Base-by-base conservation (phyloP, 64 coral and sea anemone species). In the Platygyra sinensis region DNA sequence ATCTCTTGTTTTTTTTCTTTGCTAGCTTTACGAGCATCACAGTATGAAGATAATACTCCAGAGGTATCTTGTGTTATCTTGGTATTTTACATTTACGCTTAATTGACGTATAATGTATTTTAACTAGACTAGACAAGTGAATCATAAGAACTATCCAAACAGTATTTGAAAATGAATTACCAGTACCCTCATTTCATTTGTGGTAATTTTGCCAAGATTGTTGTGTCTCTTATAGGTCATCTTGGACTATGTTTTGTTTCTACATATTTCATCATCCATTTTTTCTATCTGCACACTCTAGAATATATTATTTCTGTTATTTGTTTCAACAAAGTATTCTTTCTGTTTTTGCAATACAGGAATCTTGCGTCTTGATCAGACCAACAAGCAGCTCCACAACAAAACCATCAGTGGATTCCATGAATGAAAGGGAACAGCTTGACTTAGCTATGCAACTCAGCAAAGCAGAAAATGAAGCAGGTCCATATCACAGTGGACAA, bases 11-110 rank as follows among this genome's bases (percentile, higher is more conserved):
- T 61, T 22, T 75, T 49, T 12, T 75, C 24, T 83, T 82, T 25
- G 19, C 83, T 83, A 79, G 89, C 89, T 19, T 83, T 90, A 67
- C 38, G 13, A 65, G 52, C 89, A 83, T 72, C 89, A 74, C 25
- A 90, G 57, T 90, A 71, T 90, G 52, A 75, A 80, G 77, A 54
- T 13, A 71, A 80, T 8, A 57, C 28, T 52, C 28, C 29, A 32
- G 32, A 71, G 65, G 65, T 69, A 27, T n/a, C 24, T 28, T n/a
- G 10, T 22, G 10, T 28, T 25, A 11, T n/a, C 22, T 14, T 57
- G 15, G 10, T 16, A 46, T 57, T 57, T 57, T 12, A 57, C 15
- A 57, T 12, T 16, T 14, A 57, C 12, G 10, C 10, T 57, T 57
- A 10, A 1, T 57, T 57, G 33, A 36, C 33, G 0, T 57, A 12